Evolutionary conservation across 2,113 vertebrate genomes (phyloP).

Genomic region (Saccopteryx leptura): DNA sequence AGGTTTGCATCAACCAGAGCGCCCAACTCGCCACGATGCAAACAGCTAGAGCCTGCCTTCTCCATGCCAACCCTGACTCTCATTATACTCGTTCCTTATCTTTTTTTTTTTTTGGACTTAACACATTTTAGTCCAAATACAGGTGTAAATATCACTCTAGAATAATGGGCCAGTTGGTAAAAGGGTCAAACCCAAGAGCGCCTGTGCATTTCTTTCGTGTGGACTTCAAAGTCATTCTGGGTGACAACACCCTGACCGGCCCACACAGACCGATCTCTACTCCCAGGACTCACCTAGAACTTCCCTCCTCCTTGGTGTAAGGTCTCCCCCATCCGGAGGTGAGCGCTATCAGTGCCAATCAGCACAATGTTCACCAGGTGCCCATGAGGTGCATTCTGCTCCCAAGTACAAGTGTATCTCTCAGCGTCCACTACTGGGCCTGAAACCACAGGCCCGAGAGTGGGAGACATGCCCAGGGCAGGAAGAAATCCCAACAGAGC

Average conservation of each 20-base stretch:
- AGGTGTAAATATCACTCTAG: background rate
- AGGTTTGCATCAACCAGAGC: background rate
- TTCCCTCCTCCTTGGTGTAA: background rate
- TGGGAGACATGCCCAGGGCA: too few relatives aligned
- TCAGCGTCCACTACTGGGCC: background rate
- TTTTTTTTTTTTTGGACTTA: background rate
- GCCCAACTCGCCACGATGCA: fast-evolving
- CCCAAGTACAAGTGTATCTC: background rate
- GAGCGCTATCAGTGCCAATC: fast-evolving
- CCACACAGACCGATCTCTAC: background rate
- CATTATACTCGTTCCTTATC: background rate
- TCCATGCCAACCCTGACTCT: background rate
- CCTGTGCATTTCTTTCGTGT: fast-evolving
- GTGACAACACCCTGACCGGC: background rate
- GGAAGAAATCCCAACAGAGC: background rate
- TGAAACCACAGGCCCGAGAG: background rate
- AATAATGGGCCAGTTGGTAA: background rate
- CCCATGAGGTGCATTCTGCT: background rate
- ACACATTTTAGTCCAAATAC: background rate
- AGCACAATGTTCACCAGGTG: background rate
- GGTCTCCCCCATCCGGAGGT: fast-evolving
- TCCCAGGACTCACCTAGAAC: background rate
- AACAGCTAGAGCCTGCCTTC: background rate
- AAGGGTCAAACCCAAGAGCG: background rate
- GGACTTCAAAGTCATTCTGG: background rate